These are phyloP conservation scores for Smittia sp. DNA, from an alignment of 2,888 invertebrate species.

Conservation along the genomic window DNA sequence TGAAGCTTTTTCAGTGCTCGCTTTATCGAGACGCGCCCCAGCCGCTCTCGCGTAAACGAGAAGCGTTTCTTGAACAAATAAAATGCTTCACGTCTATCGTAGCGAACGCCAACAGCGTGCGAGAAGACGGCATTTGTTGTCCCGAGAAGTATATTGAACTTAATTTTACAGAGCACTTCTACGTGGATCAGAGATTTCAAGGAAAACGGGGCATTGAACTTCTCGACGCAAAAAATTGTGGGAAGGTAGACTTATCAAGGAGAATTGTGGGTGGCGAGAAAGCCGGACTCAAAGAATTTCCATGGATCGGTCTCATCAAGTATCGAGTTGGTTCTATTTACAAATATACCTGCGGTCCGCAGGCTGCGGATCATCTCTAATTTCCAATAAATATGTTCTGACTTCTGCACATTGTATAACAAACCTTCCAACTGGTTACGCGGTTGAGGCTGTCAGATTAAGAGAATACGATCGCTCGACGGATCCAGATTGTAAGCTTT, in stretches of 20 bases:
- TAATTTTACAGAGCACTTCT: background rate
- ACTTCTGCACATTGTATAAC: constrained; percentile 58
- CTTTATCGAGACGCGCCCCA: constrained; percentile 6
- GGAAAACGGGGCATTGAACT: background rate
- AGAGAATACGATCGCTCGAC: constrained; percentile 55
- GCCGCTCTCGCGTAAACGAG: constrained; percentile 11
- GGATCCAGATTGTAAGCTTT: constrained; percentile 46
- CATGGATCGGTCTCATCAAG: constrained; percentile 59
- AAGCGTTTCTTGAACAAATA: background rate
- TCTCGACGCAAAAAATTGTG: constrained; percentile 48
- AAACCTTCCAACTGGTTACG: constrained; percentile 21
- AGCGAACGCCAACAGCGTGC: background rate
- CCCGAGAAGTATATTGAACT: constrained; percentile 11
- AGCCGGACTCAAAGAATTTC: constrained; percentile 55
- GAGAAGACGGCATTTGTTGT: constrained; percentile 29
- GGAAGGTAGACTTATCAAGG: constrained; percentile 48
- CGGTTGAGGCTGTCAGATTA: constrained; percentile 52
- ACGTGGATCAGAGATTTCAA: background rate
- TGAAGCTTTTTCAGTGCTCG: background rate
- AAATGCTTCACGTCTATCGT: background rate
- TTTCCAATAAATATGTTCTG: constrained; percentile 55
- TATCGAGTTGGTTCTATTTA: constrained; percentile 48
- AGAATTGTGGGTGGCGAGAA: constrained; percentile 55
- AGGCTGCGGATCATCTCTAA: constrained; percentile 56
- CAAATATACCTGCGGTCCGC: constrained; percentile 50